A percentile compares a stretch with the other conserved stretches of the same genome.
These are phyloP conservation scores for Antedon mediterranea DNA, from an alignment of 53 echinoderm and acorn worm species.

Conservation along the genomic window DNA sequence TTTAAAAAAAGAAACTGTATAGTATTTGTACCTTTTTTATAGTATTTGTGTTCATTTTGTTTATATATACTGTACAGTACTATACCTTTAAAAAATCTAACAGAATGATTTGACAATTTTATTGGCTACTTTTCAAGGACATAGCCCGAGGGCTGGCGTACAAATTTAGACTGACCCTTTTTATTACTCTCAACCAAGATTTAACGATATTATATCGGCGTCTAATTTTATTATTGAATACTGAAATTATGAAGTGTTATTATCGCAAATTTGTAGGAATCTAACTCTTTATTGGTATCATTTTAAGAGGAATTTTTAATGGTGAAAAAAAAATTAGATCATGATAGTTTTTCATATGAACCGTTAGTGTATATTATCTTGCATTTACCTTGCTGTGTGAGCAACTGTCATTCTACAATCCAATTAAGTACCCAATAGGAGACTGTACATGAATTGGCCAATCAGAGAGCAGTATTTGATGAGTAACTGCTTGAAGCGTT, in stretches of 20 bases:
- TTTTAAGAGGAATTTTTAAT: background rate
- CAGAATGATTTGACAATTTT: too few species aligned
- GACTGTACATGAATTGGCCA: background rate
- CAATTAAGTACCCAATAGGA: background rate
- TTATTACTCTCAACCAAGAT: background rate
- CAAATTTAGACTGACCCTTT: background rate
- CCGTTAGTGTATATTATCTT: too few species aligned
- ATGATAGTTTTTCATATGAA: background rate
- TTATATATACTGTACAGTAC: too few species aligned
- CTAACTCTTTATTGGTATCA: background rate
- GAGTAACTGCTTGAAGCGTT: background rate
- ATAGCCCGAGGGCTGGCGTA: background rate
- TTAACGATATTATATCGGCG: background rate
- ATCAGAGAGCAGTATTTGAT: background rate
- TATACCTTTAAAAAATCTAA: too few species aligned
- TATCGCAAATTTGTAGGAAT: background rate
- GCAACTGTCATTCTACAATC: background rate
- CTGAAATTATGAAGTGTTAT: background rate
- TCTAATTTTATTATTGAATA: background rate
- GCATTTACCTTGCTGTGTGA: background rate
- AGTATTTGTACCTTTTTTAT: too few species aligned
- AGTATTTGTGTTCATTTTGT: too few species aligned
- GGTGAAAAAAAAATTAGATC: background rate
- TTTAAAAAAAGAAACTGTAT: too few species aligned
- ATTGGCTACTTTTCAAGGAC: too few species aligned